Conservation (phyloP, 2,113 vertebrate genomes). For the Pipa parva region DNA sequence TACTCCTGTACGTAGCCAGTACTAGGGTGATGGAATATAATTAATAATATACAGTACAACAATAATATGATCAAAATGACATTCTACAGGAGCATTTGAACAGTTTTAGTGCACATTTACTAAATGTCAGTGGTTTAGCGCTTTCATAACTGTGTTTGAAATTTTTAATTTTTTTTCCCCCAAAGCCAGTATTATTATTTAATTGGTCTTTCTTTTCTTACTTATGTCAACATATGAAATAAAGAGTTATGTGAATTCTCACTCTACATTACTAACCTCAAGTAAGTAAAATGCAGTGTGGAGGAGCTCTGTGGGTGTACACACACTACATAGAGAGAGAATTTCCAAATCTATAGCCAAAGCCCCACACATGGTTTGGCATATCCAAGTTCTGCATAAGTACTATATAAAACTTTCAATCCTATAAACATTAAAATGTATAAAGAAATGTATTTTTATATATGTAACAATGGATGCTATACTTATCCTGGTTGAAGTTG, state of each 20-base stretch:
- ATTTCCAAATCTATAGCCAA: neutral
- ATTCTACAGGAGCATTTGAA: too few species aligned
- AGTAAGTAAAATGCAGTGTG: neutral
- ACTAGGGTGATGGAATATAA: too few species aligned
- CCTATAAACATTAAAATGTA: neutral
- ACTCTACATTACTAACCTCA: conserved; percentile 8
- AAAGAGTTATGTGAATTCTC: conserved; percentile 1
- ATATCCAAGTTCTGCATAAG: conserved; percentile 3
- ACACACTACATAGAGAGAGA: neutral
- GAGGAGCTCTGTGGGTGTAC: neutral
- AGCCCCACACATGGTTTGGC: conserved; percentile 20
- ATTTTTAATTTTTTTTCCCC: neutral
- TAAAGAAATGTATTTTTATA: too few species aligned
- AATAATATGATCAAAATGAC: too few species aligned
- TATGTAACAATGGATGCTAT: too few species aligned
- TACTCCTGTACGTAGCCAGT: too few species aligned
- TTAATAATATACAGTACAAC: too few species aligned
- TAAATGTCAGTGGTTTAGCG: neutral
- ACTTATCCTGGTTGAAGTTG: too few species aligned
- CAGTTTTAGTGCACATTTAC: neutral
- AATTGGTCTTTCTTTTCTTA: neutral
- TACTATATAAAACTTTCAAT: neutral
- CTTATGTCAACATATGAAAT: neutral
- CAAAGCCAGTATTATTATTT: neutral
- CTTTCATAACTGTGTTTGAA: neutral